phyloP scores from a whole-genome alignment of 92 coral and sea anemone species.

The Zoanthus solanderi region DNA sequence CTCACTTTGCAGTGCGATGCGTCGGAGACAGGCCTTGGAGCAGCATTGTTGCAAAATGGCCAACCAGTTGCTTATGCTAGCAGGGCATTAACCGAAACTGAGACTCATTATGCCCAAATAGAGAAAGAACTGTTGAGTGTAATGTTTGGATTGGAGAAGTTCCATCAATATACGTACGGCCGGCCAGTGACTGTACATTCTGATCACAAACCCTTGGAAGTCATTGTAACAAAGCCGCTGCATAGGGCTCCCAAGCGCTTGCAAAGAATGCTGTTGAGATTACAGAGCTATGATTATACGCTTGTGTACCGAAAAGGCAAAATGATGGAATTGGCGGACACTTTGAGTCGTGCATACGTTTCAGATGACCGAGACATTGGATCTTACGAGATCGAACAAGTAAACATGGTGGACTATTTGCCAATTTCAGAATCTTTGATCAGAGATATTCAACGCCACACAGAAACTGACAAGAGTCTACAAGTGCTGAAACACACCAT shows the following conservation, averaged over 20 bases:
- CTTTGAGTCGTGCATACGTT: slow-evolving; percentile 19
- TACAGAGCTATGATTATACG: slow-evolving; percentile 5
- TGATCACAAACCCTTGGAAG: neutral
- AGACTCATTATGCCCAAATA: neutral
- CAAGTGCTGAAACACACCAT: slow-evolving; percentile 22
- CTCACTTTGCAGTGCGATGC: slow-evolving; percentile 18
- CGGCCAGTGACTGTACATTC: no score
- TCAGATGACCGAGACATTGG: neutral
- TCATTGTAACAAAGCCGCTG: slow-evolving; percentile 1
- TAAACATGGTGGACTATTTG: slow-evolving; percentile 18
- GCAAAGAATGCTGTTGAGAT: neutral
- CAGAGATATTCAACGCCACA: slow-evolving; percentile 25
- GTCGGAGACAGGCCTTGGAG: slow-evolving; percentile 9
- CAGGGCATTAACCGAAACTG: slow-evolving; percentile 10
- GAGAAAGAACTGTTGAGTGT: no score
- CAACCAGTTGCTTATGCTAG: slow-evolving; percentile 5
- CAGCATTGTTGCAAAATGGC: slow-evolving; percentile 5
- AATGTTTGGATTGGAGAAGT: no score
- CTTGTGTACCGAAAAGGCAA: slow-evolving; percentile 28
- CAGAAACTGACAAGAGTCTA: slow-evolving; percentile 15
- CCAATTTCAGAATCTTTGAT: slow-evolving; percentile 1
- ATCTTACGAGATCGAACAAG: slow-evolving; percentile 6
- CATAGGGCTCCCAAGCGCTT: slow-evolving; percentile 24
- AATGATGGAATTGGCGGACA: slow-evolving; percentile 16
- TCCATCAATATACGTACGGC: no score